A percentile compares a stretch with the other conserved stretches of the same genome.
Conservation (phyloP, 2,113 vertebrate genomes). For the Cichladusa arquata region DNA sequence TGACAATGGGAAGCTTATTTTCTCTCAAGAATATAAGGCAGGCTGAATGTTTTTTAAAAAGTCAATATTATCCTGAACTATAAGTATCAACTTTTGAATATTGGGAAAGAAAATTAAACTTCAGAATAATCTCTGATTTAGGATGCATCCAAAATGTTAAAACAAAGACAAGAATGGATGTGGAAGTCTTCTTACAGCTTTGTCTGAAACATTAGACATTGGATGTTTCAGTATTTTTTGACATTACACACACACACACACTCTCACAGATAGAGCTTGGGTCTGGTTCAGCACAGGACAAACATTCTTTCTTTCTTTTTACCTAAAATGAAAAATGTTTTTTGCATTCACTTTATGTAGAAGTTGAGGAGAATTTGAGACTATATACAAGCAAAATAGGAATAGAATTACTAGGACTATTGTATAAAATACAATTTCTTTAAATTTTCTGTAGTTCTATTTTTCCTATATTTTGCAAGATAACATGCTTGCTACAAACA, state of each 20-base stretch:
- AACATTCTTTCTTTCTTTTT: neutral
- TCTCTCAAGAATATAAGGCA: neutral
- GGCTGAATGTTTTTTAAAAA: neutral
- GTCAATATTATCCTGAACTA: neutral
- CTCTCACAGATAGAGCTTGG: neutral
- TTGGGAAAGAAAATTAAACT: neutral
- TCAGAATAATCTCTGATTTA: neutral
- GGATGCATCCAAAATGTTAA: neutral
- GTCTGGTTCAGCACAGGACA: neutral
- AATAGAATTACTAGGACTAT: neutral
- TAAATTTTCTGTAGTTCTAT: neutral
- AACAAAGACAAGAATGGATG: neutral
- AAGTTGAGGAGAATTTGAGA: neutral
- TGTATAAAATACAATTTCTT: neutral
- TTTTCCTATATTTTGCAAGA: neutral
- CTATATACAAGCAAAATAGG: neutral
- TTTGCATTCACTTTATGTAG: neutral
- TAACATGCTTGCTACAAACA: neutral
- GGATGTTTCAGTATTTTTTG: rapidly evolving
- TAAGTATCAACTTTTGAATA: neutral
- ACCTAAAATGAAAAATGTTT: neutral
- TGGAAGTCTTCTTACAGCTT: neutral
- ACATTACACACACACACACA: neutral
- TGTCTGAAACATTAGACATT: neutral
- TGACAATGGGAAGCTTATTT: neutral